phyloP scores from a whole-genome alignment of 2,888 invertebrate genomes.

The Chirona hameri region DNA sequence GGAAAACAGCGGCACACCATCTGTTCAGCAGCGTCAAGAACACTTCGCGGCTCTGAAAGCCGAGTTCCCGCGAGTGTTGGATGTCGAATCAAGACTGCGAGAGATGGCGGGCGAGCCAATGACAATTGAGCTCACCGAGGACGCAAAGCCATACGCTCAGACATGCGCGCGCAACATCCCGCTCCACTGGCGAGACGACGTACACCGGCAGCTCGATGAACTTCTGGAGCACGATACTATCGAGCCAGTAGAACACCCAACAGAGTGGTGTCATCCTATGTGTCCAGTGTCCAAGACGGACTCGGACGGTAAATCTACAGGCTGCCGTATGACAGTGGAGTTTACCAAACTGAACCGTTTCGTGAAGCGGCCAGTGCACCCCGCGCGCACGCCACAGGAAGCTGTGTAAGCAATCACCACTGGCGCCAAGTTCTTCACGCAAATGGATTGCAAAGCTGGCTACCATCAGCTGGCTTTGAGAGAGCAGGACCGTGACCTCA shows the following conservation, averaged over 20 bases:
- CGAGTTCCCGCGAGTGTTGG: conserved; percentile 9
- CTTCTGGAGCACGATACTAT: conserved; percentile 13
- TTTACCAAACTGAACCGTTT: conserved; percentile 27
- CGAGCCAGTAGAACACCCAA: neutral
- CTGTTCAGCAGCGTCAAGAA: neutral
- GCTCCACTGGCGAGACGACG: neutral
- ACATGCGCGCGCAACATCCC: neutral
- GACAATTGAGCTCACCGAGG: neutral
- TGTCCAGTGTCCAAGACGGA: neutral
- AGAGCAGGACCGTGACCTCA: conserved; percentile 23
- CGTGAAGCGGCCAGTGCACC: neutral
- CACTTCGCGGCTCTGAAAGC: conserved; percentile 12
- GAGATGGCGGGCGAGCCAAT: conserved; percentile 28
- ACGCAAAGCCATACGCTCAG: too few relatives aligned
- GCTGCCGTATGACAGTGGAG: neutral
- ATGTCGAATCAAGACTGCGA: neutral
- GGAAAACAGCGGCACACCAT: neutral
- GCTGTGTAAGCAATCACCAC: neutral
- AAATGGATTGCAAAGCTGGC: conserved; percentile 13
- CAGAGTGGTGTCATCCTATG: neutral
- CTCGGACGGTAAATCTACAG: neutral
- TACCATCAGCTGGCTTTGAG: conserved; percentile 13
- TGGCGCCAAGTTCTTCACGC: neutral
- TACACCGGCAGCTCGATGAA: neutral
- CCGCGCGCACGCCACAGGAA: neutral